phyloP scores from a whole-genome alignment of 2,113 vertebrate species.

The Mesoclemmys tuberculata region DNA sequence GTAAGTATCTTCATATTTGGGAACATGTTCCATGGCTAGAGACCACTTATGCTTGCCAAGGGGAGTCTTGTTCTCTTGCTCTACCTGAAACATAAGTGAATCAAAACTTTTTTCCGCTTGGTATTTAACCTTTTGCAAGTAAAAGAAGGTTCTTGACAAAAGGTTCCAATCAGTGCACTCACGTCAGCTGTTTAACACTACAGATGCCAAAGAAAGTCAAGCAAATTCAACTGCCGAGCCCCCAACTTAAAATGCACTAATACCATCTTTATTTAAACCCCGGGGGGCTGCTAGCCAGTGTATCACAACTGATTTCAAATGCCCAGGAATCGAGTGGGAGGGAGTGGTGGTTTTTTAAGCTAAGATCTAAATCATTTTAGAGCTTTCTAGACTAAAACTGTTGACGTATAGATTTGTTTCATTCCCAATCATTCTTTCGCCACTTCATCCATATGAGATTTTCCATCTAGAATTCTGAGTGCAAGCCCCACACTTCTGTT shows the following conservation, averaged over 20 bases:
- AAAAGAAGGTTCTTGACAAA: not conserved
- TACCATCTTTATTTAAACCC: not conserved
- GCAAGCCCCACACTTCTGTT: not conserved
- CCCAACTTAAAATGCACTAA: not conserved
- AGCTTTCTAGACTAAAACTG: not conserved
- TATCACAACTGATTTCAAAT: slow-evolving; percentile 2
- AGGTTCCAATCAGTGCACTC: not conserved
- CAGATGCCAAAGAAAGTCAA: not conserved
- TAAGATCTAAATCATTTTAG: not conserved
- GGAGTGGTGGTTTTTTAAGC: not conserved
- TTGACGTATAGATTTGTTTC: not conserved
- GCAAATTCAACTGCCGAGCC: fast-evolving
- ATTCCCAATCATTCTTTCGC: not conserved
- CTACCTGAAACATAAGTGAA: not conserved
- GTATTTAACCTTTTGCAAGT: not conserved
- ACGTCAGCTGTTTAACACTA: not conserved
- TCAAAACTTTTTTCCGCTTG: not conserved
- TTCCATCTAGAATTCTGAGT: not conserved
- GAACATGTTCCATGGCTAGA: slow-evolving; percentile 31
- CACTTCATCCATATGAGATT: not conserved
- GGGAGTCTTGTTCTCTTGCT: slow-evolving; percentile 1
- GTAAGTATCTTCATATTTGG: not conserved
- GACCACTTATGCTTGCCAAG: not conserved
- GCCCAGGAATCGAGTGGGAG: slow-evolving; percentile 1
- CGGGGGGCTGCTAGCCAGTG: not conserved